These are phyloP conservation scores for Falco peregrinus DNA, from an alignment of 2,797 vertebrate genomes.

Conservation along the genomic window DNA sequence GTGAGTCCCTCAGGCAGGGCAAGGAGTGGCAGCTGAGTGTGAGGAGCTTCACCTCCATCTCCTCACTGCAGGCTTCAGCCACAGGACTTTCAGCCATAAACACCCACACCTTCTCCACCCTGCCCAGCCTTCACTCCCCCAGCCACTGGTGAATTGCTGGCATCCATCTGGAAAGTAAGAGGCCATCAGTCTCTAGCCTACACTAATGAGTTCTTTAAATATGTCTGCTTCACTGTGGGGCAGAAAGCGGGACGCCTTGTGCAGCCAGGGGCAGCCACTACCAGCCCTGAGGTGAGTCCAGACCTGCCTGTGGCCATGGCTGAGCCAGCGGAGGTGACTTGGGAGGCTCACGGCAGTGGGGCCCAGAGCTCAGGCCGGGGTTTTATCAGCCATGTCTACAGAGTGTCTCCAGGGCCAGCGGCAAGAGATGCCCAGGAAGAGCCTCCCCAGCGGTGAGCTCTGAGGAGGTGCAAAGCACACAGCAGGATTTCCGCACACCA, in stretches of 20 bases:
- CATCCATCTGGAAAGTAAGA: neutral
- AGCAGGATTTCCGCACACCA: neutral
- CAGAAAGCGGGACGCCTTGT: neutral
- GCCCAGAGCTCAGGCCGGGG: neutral
- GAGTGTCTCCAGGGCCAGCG: neutral
- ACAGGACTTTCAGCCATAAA: neutral
- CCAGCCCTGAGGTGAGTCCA: neutral
- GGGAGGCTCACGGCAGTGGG: fast-evolving
- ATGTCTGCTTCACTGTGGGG: neutral
- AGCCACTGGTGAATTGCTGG: neutral
- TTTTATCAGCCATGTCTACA: neutral
- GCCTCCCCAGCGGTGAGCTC: neutral
- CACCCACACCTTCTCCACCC: neutral
- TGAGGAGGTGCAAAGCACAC: neutral
- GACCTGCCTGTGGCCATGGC: neutral
- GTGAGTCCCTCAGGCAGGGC: fast-evolving
- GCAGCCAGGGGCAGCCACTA: neutral
- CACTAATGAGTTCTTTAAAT: neutral
- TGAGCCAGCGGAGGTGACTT: fast-evolving
- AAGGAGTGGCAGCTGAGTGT: neutral
- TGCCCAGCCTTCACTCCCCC: neutral
- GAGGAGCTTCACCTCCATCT: neutral
- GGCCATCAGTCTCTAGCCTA: neutral
- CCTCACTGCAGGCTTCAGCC: neutral
- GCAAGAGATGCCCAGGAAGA: fast-evolving